These are phyloP conservation scores for Zoanthus sansibaricus DNA, from an alignment of 92 coral and sea anemone genomes.

Conservation along the genomic window DNA sequence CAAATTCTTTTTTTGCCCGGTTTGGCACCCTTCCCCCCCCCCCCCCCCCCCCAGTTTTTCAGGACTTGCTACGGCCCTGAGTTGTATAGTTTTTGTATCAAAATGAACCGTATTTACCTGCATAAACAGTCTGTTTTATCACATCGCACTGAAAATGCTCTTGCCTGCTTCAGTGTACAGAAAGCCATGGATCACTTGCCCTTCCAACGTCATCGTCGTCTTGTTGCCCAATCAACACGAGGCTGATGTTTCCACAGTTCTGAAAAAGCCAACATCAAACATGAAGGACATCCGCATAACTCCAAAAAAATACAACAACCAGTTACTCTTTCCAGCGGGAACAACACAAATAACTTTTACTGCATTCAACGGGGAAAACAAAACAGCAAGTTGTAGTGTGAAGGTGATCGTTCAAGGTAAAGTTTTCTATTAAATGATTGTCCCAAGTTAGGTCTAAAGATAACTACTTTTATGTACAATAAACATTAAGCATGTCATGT, in stretches of 20 bases:
- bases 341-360: slow-evolving; percentile 12
- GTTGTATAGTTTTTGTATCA: no score
- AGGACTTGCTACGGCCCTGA: no score
- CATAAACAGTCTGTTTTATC: no score
- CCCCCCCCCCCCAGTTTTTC: no score
- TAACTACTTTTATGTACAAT: no score
- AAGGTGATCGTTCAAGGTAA: slow-evolving; percentile 35
- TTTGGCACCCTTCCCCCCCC: no score
- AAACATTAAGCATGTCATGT: no score
- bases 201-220: slow-evolving; percentile 19
- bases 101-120: no score
- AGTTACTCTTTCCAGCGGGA: slow-evolving; percentile 26
- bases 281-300: slow-evolving; percentile 8
- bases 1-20: no score
- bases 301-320: slow-evolving; percentile 29
- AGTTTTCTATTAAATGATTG: no score
- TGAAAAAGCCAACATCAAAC: slow-evolving; percentile 18
- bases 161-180: slow-evolving; percentile 8
- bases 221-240: slow-evolving; percentile 22
- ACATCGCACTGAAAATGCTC: neutral
- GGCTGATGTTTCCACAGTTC: slow-evolving; percentile 4
- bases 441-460: no score
- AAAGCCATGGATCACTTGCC: slow-evolving; percentile 49
- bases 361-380: slow-evolving; percentile 20
- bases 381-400: slow-evolving; percentile 18